A percentile compares a stretch with the other conserved stretches of the same genome.
Evolutionary conservation across 2,113 vertebrate species (phyloP).

Genomic region (Poeciliopsis turrubarensis): DNA sequence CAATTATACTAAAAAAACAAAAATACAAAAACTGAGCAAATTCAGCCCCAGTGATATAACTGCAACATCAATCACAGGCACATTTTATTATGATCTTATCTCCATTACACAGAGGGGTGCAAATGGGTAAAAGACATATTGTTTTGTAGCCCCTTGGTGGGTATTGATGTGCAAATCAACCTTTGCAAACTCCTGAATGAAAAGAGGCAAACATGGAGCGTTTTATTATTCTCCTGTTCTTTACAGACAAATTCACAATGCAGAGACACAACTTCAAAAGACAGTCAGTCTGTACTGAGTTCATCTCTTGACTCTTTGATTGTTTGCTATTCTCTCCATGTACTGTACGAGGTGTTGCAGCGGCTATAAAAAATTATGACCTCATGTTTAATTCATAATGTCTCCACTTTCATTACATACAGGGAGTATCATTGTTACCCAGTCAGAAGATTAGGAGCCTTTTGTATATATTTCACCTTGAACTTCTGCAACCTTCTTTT

Average conservation of each 20-base stretch:
- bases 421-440: conserved; percentile 62
- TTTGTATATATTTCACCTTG: conserved; percentile 61
- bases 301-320: conserved; percentile 63
- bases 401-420: conserved; percentile 72
- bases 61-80: conserved; percentile 20
- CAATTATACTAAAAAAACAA: background rate
- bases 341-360: conserved; percentile 63
- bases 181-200: conserved; percentile 28
- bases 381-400: conserved; percentile 77
- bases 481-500: conserved; percentile 30
- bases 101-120: conserved; percentile 45
- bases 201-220: conserved; percentile 35
- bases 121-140: conserved; percentile 31
- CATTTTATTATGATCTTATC: conserved; percentile 25
- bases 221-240: conserved; percentile 49
- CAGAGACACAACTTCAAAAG: conserved; percentile 66
- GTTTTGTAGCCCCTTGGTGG: conserved; percentile 37
- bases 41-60: conserved; percentile 10
- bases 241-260: conserved; percentile 61
- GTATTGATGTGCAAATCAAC: conserved; percentile 66
- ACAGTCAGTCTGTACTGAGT: conserved; percentile 56
- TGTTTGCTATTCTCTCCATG: conserved; percentile 74
- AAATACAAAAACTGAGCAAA: background rate
- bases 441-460: conserved; percentile 48
- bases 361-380: conserved; percentile 54